Conservation (phyloP, 2,797 vertebrate species). For the Dendrocincla fuliginosa region DNA sequence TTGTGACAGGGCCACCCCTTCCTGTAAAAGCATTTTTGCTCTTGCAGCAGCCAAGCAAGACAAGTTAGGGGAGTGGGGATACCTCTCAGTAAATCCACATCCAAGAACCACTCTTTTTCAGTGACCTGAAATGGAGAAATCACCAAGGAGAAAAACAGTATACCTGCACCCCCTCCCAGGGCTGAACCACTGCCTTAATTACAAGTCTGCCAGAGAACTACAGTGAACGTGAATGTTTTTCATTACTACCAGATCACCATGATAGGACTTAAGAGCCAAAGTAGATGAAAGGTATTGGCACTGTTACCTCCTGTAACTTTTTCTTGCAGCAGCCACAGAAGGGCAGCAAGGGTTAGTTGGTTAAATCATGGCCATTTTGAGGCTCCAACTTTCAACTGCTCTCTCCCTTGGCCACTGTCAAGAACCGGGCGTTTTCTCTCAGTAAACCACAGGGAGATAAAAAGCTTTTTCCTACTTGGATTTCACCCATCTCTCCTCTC, state of each 20-base stretch:
- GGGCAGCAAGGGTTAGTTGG: not conserved
- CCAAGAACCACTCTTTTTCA: not conserved
- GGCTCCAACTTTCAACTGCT: not conserved
- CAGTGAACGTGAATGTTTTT: rapidly evolving
- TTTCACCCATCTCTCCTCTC: not conserved
- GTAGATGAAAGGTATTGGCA: not conserved
- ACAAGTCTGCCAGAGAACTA: rapidly evolving
- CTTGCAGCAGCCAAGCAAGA: not conserved
- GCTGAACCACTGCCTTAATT: not conserved
- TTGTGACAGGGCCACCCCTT: not conserved
- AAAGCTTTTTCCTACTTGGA: constrained; percentile 1
- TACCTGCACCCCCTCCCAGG: not conserved
- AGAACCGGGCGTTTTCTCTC: not conserved
- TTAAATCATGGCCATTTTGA: not conserved
- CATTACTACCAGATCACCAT: not conserved
- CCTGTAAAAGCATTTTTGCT: not conserved
- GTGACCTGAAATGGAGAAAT: not conserved
- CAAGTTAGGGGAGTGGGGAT: no score
- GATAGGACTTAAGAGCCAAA: not conserved
- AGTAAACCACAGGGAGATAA: not conserved
- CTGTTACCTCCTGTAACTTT: not conserved
- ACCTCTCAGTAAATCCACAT: not conserved
- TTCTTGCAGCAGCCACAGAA: not conserved
- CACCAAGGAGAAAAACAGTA: not conserved
- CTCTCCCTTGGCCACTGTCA: not conserved